A percentile compares a stretch with the other conserved stretches of the same genome.
Conservation (phyloP, 2,797 vertebrate genomes). For the Alfaro cultratus region DNA sequence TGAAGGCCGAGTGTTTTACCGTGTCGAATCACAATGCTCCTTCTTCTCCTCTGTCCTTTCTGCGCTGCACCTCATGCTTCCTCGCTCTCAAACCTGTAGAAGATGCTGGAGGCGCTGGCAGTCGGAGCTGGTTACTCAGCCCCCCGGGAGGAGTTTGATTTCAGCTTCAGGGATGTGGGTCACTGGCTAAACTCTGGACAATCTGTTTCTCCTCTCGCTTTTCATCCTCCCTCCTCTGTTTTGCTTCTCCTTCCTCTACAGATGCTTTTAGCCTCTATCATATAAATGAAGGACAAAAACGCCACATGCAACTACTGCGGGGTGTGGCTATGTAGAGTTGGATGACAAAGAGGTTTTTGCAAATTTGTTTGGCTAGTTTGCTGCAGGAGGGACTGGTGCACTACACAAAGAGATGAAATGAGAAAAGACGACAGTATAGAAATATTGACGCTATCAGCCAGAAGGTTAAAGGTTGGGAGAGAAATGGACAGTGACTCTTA, state of each 20-base stretch:
- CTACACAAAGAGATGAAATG: neutral
- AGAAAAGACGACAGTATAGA: neutral
- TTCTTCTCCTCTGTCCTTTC: slow-evolving; percentile 1
- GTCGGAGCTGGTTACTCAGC: slow-evolving; percentile 42
- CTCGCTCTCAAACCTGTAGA: slow-evolving; percentile 34
- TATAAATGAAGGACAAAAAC: neutral
- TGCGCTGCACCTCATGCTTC: slow-evolving; percentile 38
- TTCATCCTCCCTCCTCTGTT: slow-evolving; percentile 19
- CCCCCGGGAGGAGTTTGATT: slow-evolving; percentile 64
- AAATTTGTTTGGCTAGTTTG: neutral
- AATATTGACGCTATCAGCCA: neutral
- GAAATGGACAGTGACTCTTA: neutral
- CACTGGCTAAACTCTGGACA: slow-evolving; percentile 48
- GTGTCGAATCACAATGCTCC: slow-evolving; percentile 22
- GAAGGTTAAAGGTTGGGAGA: neutral
- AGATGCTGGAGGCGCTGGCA: slow-evolving; percentile 49
- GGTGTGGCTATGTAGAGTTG: neutral
- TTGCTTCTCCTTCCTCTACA: slow-evolving; percentile 50
- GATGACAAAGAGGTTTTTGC: neutral
- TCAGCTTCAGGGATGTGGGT: slow-evolving; percentile 64
- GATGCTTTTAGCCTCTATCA: slow-evolving; percentile 54
- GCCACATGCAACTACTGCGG: too few relatives aligned
- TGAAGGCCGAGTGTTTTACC: neutral
- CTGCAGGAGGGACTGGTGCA: neutral
- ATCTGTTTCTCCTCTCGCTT: slow-evolving; percentile 29